A percentile compares a stretch with the other conserved stretches of the same genome.
Evolutionary conservation across 2,797 vertebrate genomes (phyloP).

Genomic region (Micropoecilia bifurca): DNA sequence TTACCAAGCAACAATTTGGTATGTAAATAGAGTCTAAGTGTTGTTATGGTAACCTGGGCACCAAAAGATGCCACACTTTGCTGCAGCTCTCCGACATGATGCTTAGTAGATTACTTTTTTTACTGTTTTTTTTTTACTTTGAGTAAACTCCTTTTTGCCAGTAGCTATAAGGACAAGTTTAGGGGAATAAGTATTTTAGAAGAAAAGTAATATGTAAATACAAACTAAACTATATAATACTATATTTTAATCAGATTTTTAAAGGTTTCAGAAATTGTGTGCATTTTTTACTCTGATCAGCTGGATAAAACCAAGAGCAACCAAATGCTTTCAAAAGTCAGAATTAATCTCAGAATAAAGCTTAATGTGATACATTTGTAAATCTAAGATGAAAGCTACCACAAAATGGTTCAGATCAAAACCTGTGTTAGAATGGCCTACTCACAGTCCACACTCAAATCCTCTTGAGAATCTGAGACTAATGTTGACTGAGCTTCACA

Average conservation of each 20-base stretch:
- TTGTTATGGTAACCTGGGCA: neutral
- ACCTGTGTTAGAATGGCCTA: neutral
- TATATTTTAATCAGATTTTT: neutral
- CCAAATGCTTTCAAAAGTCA: neutral
- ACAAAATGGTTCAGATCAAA: neutral
- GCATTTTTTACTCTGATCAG: neutral
- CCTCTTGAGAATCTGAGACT: neutral
- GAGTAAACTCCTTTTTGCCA: neutral
- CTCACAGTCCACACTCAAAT: neutral
- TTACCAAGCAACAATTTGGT: neutral
- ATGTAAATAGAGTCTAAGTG: neutral
- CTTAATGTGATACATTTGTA: neutral
- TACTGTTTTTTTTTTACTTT: neutral
- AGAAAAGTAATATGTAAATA: neutral
- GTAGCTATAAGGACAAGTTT: neutral
- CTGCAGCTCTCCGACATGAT: neutral
- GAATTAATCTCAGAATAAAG: neutral
- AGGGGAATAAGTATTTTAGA: neutral
- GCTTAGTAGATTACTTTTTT: neutral
- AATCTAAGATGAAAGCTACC: neutral
- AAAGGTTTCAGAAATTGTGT: neutral
- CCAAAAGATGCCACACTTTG: neutral
- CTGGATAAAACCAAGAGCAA: neutral
- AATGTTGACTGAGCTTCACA: neutral
- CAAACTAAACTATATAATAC: neutral